A percentile compares a stretch with the other conserved stretches of the same genome.
Conservation (phyloP, 2,888 invertebrate species). For the Arrhopalites spinosus region DNA sequence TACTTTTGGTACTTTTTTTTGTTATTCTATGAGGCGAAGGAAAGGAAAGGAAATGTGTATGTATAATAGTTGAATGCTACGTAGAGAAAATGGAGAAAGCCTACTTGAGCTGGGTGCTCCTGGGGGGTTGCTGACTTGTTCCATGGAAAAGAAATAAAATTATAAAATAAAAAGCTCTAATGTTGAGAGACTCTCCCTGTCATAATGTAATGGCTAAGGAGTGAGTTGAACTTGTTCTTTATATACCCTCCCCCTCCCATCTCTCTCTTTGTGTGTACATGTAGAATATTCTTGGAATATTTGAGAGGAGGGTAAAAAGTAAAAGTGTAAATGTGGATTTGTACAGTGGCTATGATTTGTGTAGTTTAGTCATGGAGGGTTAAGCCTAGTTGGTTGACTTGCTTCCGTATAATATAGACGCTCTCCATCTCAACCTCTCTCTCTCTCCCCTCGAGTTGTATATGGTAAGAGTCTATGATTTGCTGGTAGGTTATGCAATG, state of each 20-base stretch:
- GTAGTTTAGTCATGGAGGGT: background rate
- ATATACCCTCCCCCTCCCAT: too few relatives aligned
- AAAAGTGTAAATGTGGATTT: background rate
- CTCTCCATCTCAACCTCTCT: too few relatives aligned
- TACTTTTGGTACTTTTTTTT: too few relatives aligned
- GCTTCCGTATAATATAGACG: too few relatives aligned
- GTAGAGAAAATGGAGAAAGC: background rate
- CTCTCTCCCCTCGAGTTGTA: background rate
- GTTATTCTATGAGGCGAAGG: background rate
- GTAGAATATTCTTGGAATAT: background rate
- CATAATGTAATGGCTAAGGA: too few relatives aligned
- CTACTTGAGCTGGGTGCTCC: background rate
- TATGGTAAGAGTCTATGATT: background rate
- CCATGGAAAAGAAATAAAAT: too few relatives aligned
- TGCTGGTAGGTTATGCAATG: too few relatives aligned
- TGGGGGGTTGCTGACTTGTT: constrained; percentile 1
- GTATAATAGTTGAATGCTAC: too few relatives aligned
- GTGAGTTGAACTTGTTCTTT: background rate
- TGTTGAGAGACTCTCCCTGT: too few relatives aligned
- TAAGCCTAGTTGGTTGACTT: too few relatives aligned
- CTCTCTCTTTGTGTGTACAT: background rate
- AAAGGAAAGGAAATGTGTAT: background rate
- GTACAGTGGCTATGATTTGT: background rate
- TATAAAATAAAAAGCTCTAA: too few relatives aligned
- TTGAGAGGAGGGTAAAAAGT: background rate